Base-by-base conservation (phyloP, 1,140 invertebrate species). In the Drosophila sp. region DNA sequence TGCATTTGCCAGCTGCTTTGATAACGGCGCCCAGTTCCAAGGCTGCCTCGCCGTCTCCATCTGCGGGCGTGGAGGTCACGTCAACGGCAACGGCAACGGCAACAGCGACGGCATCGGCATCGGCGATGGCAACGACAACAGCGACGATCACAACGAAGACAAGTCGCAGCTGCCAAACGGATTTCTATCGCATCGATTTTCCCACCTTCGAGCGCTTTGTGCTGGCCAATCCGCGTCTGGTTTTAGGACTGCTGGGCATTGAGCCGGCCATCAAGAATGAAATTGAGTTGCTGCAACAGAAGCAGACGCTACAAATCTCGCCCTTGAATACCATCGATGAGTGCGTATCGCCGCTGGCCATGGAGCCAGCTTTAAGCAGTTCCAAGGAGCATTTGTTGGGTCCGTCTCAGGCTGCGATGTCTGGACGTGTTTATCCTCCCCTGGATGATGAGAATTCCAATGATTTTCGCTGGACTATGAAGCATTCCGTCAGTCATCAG, bases 391-490 rank as follows among this genome's bases (percentile, higher is more conserved):
- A 72, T 2, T 16, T 87, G 34, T 45, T 72, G 6, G 46, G 50
- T 3, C 6, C 59, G 1, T 21, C 69, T 0, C 36, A 21, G 4
- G 4, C 32, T 0, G 34, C 67, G 7, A 8, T 27, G 0, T n/a
- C 64, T 0, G 78, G 79, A 1, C 58, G 80, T 0, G 54, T 78
- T 7, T 86, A 78, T 53, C 82, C 83, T 4, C 83, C 78, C 0
- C 11, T 89, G 43, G 91, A 92, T 25, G 87, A 87, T 32, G 91
- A 91, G 59, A 92, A 92, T 40, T 90, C 89, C 9, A 84, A 84
- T 54, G 87, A 91, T n/a, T 91, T 90, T 48, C 76, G 90, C 16
- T 92, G 89, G 89, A 81, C 89, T 11, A 90, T 90, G 78, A 90
- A 90, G 43, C 80, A 90, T 64, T 90, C 89, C 8, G 77, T 50